Evolutionary conservation across 2,113 vertebrate genomes (phyloP), one percentile per base, ranked within the genome.

Genomic region (Poeciliopsis turrubarensis): DNA sequence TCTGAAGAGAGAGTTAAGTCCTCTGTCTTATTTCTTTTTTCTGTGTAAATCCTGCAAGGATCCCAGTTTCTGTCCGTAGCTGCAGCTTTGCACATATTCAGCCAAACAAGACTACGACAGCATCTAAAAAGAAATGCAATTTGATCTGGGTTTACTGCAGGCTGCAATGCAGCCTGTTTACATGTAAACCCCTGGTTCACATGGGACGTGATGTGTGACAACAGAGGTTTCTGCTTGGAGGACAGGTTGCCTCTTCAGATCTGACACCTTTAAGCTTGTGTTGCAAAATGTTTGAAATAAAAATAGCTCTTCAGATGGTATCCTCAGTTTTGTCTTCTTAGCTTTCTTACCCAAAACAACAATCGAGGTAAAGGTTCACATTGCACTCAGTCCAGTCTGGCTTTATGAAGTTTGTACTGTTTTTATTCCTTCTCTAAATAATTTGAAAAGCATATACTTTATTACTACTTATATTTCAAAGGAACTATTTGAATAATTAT

Each of bases 161-260:
- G 64, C 14, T 1, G 27, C 31, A 13, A 34, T 67, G 66, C 11
- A 69, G 57, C 34, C 67, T 29, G 76, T 85, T 87, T 77, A 83
- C 80, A 83, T 80, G 11, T 85, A 83, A 90, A 86, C 80, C 76
- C 27, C 60, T 44, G 1, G 37, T 37, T 29, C 60, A 26, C 54
- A 64, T 54, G 57, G 54, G 54, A 68, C 31, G 12, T 27, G 19
- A n/a, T 44, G 22, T 65, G 34, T 51, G 57, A 79, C 72, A 44
- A 64, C 31, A 65, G 47, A 27, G 57, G 2, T 67, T 86, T 83
- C 73, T 86, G 14, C 25, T 37, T 44, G 2, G 6, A 32, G 32
- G 22, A 25, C 14, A 76, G 54, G 15, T 54, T 65, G 31, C 69
- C 47, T 70, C 34, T 68, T 60, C n/a, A 11, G 13, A 60, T 30